These are phyloP conservation scores for Aphelinus certus DNA, from an alignment of 1,140 invertebrate species.

Conservation along the genomic window DNA sequence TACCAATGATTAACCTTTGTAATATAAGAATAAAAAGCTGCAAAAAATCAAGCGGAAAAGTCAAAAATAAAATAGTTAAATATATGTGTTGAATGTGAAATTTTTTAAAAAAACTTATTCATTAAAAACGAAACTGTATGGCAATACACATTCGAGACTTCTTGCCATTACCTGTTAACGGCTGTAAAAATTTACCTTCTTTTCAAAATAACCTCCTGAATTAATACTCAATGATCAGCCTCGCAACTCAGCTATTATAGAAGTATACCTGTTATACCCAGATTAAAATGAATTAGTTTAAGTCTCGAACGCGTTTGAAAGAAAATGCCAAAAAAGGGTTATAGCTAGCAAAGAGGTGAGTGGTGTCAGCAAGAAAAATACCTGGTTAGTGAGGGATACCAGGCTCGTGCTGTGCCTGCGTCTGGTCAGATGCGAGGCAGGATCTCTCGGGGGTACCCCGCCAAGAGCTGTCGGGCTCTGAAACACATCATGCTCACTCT, in stretches of 20 bases:
- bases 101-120: too few relatives aligned
- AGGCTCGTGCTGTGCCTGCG: conserved; percentile 76
- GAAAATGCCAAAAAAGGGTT: neutral
- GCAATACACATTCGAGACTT: too few relatives aligned
- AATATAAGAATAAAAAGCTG: neutral
- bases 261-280: too few relatives aligned
- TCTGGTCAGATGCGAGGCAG: conserved; percentile 72
- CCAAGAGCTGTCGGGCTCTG: conserved; percentile 68
- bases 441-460: conserved; percentile 62
- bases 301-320: neutral
- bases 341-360: neutral
- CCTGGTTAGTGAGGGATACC: conserved; percentile 71
- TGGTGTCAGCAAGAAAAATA: conserved; percentile 56
- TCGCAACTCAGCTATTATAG: too few relatives aligned
- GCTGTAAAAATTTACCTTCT: too few relatives aligned
- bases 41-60: conserved; percentile 14
- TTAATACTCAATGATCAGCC: too few relatives aligned
- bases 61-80: conserved; percentile 6
- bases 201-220: too few relatives aligned
- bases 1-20: conserved; percentile 4
- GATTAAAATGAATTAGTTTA: too few relatives aligned
- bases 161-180: too few relatives aligned
- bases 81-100: conserved; percentile 1
- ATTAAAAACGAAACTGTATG: too few relatives aligned
- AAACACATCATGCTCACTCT: conserved; percentile 65